phyloP scores from a whole-genome alignment of 2,888 invertebrate genomes.

The Hoplodrina blanda region DNA sequence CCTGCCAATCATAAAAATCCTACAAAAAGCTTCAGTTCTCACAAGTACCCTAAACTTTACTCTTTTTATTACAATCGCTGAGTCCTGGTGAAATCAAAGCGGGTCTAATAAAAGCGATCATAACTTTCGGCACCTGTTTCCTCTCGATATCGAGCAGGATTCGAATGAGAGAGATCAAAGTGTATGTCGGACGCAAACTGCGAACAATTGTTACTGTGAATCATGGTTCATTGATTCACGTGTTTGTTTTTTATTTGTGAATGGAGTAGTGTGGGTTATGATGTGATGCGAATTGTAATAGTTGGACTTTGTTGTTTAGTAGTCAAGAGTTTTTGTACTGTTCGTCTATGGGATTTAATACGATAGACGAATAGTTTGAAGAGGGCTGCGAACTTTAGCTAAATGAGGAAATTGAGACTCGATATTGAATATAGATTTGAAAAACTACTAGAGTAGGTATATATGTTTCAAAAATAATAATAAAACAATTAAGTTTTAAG shows the following conservation, averaged over 20 bases:
- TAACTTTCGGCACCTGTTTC: slow-evolving; percentile 63
- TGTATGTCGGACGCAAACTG: slow-evolving; percentile 56
- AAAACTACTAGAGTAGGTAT: too few relatives aligned
- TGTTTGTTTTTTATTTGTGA: slow-evolving; percentile 51
- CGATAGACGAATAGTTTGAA: too few relatives aligned
- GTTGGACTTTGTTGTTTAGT: neutral
- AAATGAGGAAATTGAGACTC: too few relatives aligned
- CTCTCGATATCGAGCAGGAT: slow-evolving; percentile 54
- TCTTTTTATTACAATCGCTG: slow-evolving; percentile 33
- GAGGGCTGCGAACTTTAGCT: too few relatives aligned
- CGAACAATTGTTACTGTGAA: slow-evolving; percentile 60
- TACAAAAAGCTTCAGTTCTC: slow-evolving; percentile 9
- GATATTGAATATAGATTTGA: too few relatives aligned
- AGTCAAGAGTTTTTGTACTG: neutral
- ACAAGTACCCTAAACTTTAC: slow-evolving; percentile 19
- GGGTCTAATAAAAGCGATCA: slow-evolving; percentile 51
- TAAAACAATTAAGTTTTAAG: too few relatives aligned
- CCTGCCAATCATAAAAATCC: slow-evolving; percentile 20
- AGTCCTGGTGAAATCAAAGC: slow-evolving; percentile 43
- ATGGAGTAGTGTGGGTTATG: slow-evolving; percentile 12
- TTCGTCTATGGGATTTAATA: neutral
- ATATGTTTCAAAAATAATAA: too few relatives aligned
- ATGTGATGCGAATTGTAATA: slow-evolving; percentile 1
- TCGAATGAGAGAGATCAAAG: slow-evolving; percentile 58
- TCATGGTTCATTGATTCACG: slow-evolving; percentile 53